Conservation (phyloP, 2,113 vertebrate species). For the Dipodomys ordii region DNA sequence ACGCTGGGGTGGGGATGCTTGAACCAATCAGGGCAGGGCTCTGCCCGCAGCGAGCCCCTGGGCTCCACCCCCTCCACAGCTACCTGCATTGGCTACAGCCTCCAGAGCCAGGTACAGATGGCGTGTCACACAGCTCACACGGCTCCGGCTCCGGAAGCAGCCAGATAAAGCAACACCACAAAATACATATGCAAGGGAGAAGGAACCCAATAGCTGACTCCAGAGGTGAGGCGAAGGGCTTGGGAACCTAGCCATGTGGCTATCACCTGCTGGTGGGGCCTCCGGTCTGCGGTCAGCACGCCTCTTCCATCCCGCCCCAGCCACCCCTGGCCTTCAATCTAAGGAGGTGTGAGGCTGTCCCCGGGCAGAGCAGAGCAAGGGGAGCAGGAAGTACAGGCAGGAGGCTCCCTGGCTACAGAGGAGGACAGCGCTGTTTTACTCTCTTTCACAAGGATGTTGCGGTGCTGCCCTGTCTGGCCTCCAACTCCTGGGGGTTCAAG, state of each 20-base stretch:
- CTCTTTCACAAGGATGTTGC: background rate
- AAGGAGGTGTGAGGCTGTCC: background rate
- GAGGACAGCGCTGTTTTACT: background rate
- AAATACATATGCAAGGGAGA: rapidly evolving
- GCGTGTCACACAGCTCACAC: background rate
- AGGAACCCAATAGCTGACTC: background rate
- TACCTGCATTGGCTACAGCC: rapidly evolving
- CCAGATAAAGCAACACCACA: background rate
- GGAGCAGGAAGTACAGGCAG: too few species aligned
- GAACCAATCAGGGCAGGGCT: background rate
- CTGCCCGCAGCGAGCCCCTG: rapidly evolving
- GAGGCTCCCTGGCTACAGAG: rapidly evolving
- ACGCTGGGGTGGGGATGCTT: rapidly evolving
- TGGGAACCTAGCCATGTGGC: background rate
- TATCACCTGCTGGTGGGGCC: background rate
- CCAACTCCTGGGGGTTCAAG: background rate
- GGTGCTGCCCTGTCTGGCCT: background rate
- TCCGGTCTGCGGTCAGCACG: rapidly evolving
- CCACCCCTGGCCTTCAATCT: background rate
- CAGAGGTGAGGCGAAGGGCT: background rate
- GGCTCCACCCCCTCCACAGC: background rate
- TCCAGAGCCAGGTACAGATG: background rate
- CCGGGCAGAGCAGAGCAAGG: background rate
- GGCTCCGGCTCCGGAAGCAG: background rate
- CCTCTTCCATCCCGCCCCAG: background rate